phyloP scores from a whole-genome alignment of 2,888 invertebrate genomes.

The Neoitamus cyanurus region DNA sequence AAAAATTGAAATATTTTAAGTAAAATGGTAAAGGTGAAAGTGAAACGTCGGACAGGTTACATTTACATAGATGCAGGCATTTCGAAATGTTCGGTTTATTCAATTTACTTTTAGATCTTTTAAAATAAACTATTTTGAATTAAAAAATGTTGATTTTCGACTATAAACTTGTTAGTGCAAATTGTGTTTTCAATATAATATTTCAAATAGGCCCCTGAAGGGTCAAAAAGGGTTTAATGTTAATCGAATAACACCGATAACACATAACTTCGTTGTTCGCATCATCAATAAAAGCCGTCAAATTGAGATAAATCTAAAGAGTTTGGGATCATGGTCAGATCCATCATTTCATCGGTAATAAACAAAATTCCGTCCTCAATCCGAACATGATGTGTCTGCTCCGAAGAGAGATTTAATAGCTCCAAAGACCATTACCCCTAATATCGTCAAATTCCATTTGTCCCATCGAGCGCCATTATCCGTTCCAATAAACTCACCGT shows the following conservation, averaged over 20 bases:
- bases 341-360: not conserved
- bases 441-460: not conserved
- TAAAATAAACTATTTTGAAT: too few relatives aligned
- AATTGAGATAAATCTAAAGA: not conserved
- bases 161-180: too few relatives aligned
- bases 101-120: too few relatives aligned
- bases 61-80: too few relatives aligned
- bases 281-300: not conserved
- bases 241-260: not conserved
- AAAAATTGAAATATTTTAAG: too few relatives aligned
- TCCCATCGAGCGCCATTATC: not conserved
- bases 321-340: not conserved
- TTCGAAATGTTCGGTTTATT: too few relatives aligned
- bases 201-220: not conserved
- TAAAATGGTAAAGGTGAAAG: too few relatives aligned
- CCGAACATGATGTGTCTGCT: not conserved
- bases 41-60: too few relatives aligned
- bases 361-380: not conserved
- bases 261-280: not conserved
- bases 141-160: too few relatives aligned
- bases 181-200: too few relatives aligned
- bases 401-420: not conserved
- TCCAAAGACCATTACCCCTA: not conserved
- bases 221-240: not conserved
- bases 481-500: slow-evolving; percentile 1